Percentiles rank a stretch among this genome's conserved stretches.
Evolutionary conservation across 2,888 invertebrate species (phyloP).

Genomic region (Epicampocera succincta): DNA sequence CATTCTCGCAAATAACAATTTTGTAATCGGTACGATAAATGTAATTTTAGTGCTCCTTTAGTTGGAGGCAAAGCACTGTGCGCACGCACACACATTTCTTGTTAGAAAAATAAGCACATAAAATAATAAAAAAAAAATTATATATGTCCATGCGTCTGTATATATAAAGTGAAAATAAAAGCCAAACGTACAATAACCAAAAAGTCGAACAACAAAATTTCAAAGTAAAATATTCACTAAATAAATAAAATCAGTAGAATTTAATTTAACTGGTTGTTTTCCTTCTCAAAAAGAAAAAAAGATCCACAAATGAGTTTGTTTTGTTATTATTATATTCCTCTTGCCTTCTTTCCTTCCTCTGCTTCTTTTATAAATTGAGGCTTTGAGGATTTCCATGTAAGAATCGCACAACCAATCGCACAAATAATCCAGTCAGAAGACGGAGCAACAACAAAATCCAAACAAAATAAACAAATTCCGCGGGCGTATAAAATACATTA

Average conservation of each 20-base stretch:
- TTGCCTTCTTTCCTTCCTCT: no score
- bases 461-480: slow-evolving; percentile 68
- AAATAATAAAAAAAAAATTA: slow-evolving; percentile 16
- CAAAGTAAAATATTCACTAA: slow-evolving; percentile 28
- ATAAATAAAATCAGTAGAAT: slow-evolving; percentile 41
- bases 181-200: not conserved
- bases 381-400: slow-evolving; percentile 17
- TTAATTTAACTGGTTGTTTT: slow-evolving; percentile 27
- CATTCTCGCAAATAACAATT: no score
- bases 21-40: no score
- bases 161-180: no score
- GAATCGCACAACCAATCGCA: not conserved
- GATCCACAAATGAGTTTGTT: not conserved
- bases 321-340: no score
- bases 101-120: no score
- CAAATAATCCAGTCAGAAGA: not conserved
- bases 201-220: slow-evolving; percentile 14
- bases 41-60: no score
- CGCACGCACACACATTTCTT: no score
- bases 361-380: slow-evolving; percentile 15
- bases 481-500: slow-evolving; percentile 70
- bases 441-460: slow-evolving; percentile 37
- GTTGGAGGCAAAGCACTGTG: no score
- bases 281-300: not conserved
- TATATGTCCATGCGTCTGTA: no score